Evolutionary conservation across 2,888 invertebrate species (phyloP), one percentile per base, ranked within the genome.

Genomic region (Drosophila vallismaia): DNA sequence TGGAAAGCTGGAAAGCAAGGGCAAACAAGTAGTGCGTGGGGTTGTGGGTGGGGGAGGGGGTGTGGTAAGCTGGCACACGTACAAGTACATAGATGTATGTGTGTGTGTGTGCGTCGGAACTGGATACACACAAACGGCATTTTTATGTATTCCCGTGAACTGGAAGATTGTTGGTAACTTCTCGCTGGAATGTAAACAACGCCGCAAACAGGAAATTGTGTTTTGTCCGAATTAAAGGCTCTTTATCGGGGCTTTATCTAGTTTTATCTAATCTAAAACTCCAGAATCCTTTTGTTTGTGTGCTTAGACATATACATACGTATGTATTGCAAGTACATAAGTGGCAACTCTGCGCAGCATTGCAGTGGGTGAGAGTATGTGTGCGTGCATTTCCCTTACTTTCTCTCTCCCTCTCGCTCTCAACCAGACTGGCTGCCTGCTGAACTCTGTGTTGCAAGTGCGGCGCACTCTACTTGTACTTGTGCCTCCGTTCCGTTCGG

Each of bases 31-130:
- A 64, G 50, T 40, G 26, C 12, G 45, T 33, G 33, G 26, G 28
- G 28, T 28, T 24, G 50, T 24, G 2, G 19, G 19, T 2, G 45
- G 29, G 38, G 67, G 76, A 59, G 77, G 31, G 40, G 72, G 76
- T 74, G 79, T 72, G 77, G 69, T 81, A 70, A 14, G 49, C 58
- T 29, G 28, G 28, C 14, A 26, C 44, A 46, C n/a, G 40, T 40
- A 48, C 46, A 56, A 28, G 44, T 38, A 50, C 48, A 64, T 19
- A 19, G 19, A 19, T 19, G 19, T 36, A 36, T 6, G n/a, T 53
- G 59, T 67, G 66, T 49, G 63, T 52, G 48, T 26, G 50, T 44
- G 50, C 19, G 53, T 51, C 40, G 50, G 60, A 62, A 52, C 31
- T 64, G 63, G 64, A 64, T 64, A 64, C 68, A 67, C 52, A 69